These are phyloP conservation scores for Zosterops japonicus DNA, from an alignment of 2,113 vertebrate genomes.

Conservation along the genomic window DNA sequence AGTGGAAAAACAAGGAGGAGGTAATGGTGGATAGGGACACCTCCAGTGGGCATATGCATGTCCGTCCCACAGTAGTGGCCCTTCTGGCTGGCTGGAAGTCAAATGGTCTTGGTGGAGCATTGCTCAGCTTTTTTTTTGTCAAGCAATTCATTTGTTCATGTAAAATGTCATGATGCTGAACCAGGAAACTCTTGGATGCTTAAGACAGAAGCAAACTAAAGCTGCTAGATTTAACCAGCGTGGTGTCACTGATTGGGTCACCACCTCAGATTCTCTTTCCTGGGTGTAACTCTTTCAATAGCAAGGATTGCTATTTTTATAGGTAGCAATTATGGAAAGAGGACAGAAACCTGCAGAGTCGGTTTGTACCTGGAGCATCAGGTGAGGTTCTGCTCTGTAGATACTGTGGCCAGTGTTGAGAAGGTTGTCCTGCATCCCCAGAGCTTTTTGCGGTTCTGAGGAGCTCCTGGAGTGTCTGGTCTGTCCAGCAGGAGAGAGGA, in stretches of 20 bases:
- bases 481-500: not conserved
- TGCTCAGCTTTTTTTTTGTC: not conserved
- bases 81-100: not conserved
- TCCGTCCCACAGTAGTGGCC: not conserved
- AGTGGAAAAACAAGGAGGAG: conserved; percentile 36
- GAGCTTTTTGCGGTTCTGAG: not conserved
- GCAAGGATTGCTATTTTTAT: conserved; percentile 7
- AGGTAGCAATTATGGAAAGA: not conserved
- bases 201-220: conserved; percentile 8
- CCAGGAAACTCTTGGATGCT: not conserved
- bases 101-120: not conserved
- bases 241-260: conserved; percentile 11
- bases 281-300: not conserved
- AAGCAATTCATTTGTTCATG: not conserved
- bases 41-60: not conserved
- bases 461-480: not conserved
- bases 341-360: not conserved
- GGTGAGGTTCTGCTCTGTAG: not conserved
- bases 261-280: conserved; percentile 31
- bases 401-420: fast-evolving
- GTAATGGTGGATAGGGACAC: not conserved
- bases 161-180: conserved; percentile 17
- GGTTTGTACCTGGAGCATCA: not conserved
- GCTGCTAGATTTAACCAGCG: conserved; percentile 24
- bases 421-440: not conserved